Evolutionary conservation across 2,797 vertebrate genomes (phyloP).

Genomic region (Agapornis canus): DNA sequence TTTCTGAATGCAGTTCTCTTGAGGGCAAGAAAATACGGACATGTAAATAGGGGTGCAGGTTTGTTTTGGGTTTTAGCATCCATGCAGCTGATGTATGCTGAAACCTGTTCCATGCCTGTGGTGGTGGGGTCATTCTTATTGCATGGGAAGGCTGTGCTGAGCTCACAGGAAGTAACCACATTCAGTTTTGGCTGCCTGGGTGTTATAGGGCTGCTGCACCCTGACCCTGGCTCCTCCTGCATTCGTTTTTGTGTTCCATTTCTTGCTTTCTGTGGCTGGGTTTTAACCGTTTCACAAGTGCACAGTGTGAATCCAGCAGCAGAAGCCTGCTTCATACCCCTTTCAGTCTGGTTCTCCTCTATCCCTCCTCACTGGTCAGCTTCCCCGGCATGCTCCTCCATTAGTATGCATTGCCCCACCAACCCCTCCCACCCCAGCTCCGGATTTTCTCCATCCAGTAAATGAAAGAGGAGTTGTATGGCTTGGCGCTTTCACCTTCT

Average conservation of each 20-base stretch:
- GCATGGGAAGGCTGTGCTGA: fast-evolving
- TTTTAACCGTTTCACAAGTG: fast-evolving
- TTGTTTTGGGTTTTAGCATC: not conserved
- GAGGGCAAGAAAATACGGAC: not conserved
- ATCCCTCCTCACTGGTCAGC: not conserved
- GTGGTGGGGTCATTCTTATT: not conserved
- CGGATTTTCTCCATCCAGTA: not conserved
- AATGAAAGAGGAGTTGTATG: not conserved
- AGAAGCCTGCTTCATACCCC: not conserved
- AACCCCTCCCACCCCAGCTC: fast-evolving
- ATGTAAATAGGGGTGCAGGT: fast-evolving
- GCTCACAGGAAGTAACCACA: not conserved
- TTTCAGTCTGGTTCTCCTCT: not conserved
- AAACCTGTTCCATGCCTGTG: not conserved
- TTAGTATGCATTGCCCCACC: not conserved
- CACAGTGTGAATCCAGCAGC: not conserved
- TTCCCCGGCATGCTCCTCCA: not conserved
- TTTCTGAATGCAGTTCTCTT: not conserved
- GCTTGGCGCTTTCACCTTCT: not conserved
- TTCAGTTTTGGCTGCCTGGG: not conserved
- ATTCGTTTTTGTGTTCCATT: not conserved
- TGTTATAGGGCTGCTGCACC: not conserved
- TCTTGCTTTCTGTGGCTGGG: not conserved
- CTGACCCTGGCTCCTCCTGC: not conserved
- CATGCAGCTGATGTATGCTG: not conserved